A percentile compares a stretch with the other conserved stretches of the same genome.
phyloP scores from a whole-genome alignment of 2,113 vertebrate species.

The Proteles cristata region DNA sequence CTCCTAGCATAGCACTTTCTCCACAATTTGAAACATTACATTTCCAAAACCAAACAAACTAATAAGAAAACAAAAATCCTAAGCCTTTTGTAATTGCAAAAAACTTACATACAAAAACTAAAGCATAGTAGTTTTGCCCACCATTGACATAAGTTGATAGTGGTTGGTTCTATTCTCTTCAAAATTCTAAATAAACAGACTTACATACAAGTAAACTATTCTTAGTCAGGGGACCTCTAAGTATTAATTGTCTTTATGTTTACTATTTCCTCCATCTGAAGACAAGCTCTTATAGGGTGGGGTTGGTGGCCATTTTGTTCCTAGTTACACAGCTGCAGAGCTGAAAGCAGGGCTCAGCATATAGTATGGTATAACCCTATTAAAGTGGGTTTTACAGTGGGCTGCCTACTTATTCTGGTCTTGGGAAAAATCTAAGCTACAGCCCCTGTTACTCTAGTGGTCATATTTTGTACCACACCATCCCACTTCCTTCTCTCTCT shows the following conservation, averaged over 20 bases:
- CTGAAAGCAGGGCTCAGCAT: background rate
- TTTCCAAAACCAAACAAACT: background rate
- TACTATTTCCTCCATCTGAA: background rate
- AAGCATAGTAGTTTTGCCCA: background rate
- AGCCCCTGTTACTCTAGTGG: background rate
- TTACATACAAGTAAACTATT: background rate
- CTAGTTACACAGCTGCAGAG: background rate
- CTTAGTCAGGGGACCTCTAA: background rate
- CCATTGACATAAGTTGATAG: background rate
- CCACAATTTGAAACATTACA: background rate
- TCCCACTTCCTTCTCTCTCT: background rate
- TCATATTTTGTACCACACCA: background rate
- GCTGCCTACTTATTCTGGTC: background rate
- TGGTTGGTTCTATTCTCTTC: background rate
- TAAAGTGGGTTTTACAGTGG: background rate
- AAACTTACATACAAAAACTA: background rate
- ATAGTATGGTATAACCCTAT: background rate
- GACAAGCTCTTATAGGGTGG: background rate
- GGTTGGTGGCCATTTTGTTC: background rate
- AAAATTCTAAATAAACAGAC: background rate
- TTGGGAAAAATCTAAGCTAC: background rate
- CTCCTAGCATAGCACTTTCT: background rate
- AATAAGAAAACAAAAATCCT: background rate
- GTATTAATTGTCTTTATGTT: background rate
- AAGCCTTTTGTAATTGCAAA: background rate